phyloP scores from a whole-genome alignment of 2,888 invertebrate genomes.

The Cecidostiba fungosa region DNA sequence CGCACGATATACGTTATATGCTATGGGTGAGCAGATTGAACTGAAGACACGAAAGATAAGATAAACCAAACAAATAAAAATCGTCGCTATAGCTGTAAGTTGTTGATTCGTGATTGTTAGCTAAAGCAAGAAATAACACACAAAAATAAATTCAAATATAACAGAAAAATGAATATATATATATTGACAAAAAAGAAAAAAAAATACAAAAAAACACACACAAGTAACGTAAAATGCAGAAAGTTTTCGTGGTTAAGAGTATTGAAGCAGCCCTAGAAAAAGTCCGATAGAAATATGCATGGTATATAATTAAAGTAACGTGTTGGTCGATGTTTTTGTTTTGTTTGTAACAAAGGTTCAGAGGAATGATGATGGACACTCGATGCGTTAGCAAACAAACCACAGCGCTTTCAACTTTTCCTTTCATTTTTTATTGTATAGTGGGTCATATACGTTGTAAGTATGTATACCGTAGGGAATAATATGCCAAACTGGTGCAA shows the following conservation, averaged over 20 bases:
- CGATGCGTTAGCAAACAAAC: neutral
- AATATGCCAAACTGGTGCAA: neutral
- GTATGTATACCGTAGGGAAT: neutral
- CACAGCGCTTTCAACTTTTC: neutral
- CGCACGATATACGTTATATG: constrained; percentile 38
- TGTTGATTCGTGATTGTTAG: constrained; percentile 65
- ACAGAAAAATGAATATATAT: constrained; percentile 2
- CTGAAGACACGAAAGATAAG: constrained; percentile 34
- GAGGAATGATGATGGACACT: neutral
- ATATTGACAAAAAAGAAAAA: constrained; percentile 33
- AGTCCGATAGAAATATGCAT: constrained; percentile 57
- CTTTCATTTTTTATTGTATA: neutral
- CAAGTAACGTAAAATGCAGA: constrained; percentile 17
- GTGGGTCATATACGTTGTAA: neutral
- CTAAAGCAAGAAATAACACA: constrained; percentile 51
- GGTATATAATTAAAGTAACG: constrained; percentile 28
- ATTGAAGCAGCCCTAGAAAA: constrained; percentile 56
- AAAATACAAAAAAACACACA: constrained; percentile 12
- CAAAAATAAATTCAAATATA: constrained; percentile 13
- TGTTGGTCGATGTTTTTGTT: constrained; percentile 34
- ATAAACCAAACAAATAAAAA: constrained; percentile 16
- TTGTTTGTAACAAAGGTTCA: neutral
- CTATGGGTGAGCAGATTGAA: constrained; percentile 33
- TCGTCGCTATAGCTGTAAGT: constrained; percentile 62
- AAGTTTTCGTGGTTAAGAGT: constrained; percentile 35